Conservation (phyloP, 2,797 vertebrate genomes). For the Pangasius larnaudii region DNA sequence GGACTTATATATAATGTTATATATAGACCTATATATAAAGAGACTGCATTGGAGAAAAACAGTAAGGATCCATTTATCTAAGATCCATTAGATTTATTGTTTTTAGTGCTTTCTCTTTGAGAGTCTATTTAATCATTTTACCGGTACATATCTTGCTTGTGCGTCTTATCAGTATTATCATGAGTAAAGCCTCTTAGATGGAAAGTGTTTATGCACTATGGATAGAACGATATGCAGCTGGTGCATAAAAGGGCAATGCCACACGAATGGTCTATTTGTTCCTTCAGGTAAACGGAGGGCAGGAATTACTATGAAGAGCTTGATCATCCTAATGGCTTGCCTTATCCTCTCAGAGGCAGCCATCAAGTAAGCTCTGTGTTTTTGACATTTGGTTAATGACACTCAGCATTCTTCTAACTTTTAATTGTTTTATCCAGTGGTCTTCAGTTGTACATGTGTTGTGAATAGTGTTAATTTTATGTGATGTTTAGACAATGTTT, state of each 20-base stretch:
- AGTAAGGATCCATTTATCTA: background rate
- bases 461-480: background rate
- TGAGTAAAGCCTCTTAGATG: background rate
- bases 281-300: background rate
- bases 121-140: background rate
- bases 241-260: conserved; percentile 30
- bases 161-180: background rate
- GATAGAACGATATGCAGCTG: background rate
- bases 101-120: background rate
- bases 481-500: background rate
- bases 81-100: background rate
- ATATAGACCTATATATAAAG: background rate
- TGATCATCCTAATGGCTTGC: conserved; percentile 62
- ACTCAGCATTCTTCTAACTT: background rate
- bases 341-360: conserved; percentile 59
- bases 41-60: background rate
- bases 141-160: background rate
- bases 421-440: background rate
- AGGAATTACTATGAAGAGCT: conserved; percentile 57
- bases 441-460: background rate
- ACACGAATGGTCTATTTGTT: background rate
- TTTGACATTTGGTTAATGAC: background rate
- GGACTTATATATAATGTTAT: background rate
- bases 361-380: conserved; percentile 47
- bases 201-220: background rate